These are phyloP conservation scores for Leucophenga maculata DNA, from an alignment of 2,888 invertebrate genomes.

Conservation along the genomic window DNA sequence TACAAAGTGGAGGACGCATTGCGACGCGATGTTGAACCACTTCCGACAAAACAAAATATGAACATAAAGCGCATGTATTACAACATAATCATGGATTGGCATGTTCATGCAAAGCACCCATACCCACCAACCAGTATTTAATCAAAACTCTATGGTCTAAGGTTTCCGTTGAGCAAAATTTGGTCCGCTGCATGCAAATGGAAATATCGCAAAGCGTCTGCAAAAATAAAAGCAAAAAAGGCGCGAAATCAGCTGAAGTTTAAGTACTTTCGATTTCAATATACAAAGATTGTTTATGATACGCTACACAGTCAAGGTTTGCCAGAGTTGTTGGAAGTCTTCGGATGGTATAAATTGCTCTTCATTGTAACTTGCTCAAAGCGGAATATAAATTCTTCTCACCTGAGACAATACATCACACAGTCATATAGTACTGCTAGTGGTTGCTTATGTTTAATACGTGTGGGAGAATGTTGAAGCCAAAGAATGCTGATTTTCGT, in stretches of 20 bases:
- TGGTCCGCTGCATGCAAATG: conserved; percentile 1
- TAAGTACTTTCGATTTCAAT: neutral
- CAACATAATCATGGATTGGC: conserved; percentile 1
- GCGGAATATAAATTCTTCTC: too few species aligned
- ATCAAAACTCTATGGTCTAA: neutral
- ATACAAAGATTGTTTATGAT: too few species aligned
- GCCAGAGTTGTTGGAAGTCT: too few species aligned
- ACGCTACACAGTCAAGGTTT: too few species aligned
- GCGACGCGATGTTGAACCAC: neutral
- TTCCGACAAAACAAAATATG: conserved; percentile 18
- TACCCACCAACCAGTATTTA: neutral
- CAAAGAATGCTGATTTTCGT: too few species aligned
- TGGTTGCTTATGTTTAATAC: too few species aligned
- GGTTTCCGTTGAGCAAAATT: conserved; percentile 15
- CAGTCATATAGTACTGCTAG: too few species aligned
- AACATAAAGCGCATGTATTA: neutral
- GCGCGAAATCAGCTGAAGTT: neutral
- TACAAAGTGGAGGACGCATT: neutral
- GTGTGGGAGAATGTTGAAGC: too few species aligned
- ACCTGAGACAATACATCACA: too few species aligned
- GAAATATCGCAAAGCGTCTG: neutral
- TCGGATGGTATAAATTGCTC: too few species aligned
- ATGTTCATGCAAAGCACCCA: neutral
- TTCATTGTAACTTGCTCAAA: too few species aligned
- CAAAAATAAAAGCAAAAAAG: conserved; percentile 1